Percentiles rank a stretch among this genome's conserved stretches.
phyloP scores from a whole-genome alignment of 2,113 vertebrate genomes.

The Ammodytes dubius region DNA sequence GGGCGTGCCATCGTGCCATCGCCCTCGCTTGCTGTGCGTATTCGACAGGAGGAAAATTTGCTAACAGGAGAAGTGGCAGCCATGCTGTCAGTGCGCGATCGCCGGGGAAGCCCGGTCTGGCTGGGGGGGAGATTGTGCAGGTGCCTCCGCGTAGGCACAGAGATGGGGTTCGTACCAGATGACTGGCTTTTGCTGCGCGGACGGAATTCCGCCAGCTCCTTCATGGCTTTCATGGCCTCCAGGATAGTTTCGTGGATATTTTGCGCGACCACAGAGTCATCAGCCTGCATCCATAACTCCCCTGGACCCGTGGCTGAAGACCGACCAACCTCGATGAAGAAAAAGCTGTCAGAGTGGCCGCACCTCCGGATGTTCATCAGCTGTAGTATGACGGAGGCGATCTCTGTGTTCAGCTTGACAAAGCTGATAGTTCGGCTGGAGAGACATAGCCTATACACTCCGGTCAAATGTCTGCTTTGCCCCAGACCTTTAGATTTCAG shows the following conservation, averaged over 20 bases:
- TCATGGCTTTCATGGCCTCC: conserved; percentile 98
- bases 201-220: conserved; percentile 95
- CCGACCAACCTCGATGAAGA: conserved; percentile 97
- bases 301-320: conserved; percentile 96
- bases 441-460: conserved; percentile 95
- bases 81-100: conserved; percentile 89
- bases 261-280: conserved; percentile 98
- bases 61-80: conserved; percentile 83
- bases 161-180: conserved; percentile 88
- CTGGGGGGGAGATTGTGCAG: conserved; percentile 88
- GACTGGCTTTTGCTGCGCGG: conserved; percentile 99
- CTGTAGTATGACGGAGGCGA: conserved; percentile 93
- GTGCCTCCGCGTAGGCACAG: conserved; percentile 87
- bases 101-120: conserved; percentile 88
- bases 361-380: conserved; percentile 98
- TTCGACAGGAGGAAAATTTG: conserved; percentile 86
- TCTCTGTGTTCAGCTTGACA: conserved; percentile 93
- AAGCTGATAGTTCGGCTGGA: conserved; percentile 95
- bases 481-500: conserved; percentile 95
- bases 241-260: conserved; percentile 98
- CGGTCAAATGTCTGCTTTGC: conserved; percentile 92
- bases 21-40: conserved; percentile 90
- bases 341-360: conserved; percentile 98
- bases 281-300: conserved; percentile 98
- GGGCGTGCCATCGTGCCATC: conserved; percentile 87